Evolutionary conservation across 2,888 invertebrate species (phyloP).

Genomic region (Tiliacea aurago): DNA sequence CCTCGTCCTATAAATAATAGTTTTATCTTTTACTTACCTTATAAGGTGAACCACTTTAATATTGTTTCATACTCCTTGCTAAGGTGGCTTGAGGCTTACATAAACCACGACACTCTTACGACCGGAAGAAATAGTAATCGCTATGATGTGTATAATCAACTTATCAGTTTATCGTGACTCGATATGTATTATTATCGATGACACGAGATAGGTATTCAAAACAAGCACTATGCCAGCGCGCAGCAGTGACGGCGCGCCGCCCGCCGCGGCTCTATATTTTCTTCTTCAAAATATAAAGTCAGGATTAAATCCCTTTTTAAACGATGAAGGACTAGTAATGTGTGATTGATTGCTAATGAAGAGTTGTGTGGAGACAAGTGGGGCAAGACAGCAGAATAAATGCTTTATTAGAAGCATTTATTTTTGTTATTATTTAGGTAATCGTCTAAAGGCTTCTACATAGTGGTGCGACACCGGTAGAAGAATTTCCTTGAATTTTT

Average conservation of each 20-base stretch:
- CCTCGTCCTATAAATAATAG: slow-evolving; percentile 67
- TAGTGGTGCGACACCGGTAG: too few species aligned
- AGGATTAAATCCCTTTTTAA: not conserved
- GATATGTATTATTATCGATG: slow-evolving; percentile 38
- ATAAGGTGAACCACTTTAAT: slow-evolving; percentile 61
- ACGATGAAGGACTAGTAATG: not conserved
- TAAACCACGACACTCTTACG: slow-evolving; percentile 28
- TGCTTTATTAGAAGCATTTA: not conserved
- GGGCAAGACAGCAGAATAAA: not conserved
- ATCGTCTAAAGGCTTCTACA: too few species aligned
- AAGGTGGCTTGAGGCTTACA: slow-evolving; percentile 20
- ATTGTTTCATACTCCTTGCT: slow-evolving; percentile 40
- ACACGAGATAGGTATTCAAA: slow-evolving; percentile 46
- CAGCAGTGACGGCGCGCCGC: too few species aligned
- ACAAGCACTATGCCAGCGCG: slow-evolving; percentile 4
- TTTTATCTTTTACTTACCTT: slow-evolving; percentile 65
- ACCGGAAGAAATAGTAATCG: slow-evolving; percentile 51
- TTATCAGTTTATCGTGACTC: slow-evolving; percentile 47
- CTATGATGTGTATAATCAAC: slow-evolving; percentile 30
- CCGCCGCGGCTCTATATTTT: not conserved
- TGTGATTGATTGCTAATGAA: not conserved
- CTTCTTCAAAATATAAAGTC: not conserved
- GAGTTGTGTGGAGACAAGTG: not conserved
- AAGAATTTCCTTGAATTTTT: too few species aligned
- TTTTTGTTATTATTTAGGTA: not conserved